phyloP scores from a whole-genome alignment of 1,140 invertebrate genomes.

The Pantala flavescens region DNA sequence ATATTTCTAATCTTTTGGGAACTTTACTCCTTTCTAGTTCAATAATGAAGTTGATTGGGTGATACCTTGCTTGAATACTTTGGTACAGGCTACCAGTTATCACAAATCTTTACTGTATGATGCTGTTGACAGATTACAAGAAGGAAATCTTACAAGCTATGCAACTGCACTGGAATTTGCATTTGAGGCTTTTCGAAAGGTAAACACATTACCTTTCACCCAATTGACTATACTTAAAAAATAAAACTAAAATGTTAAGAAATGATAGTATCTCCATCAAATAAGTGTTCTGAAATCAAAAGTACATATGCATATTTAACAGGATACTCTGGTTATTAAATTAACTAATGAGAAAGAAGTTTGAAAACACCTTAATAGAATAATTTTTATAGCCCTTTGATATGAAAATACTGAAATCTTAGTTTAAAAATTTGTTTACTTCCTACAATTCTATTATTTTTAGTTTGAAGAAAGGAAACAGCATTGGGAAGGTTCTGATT shows the following conservation, averaged over 20 bases:
- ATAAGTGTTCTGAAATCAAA: too few relatives aligned
- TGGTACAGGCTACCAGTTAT: conserved; percentile 41
- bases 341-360: too few relatives aligned
- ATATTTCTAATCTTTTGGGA: background rate
- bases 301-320: too few relatives aligned
- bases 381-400: too few relatives aligned
- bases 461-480: conserved; percentile 24
- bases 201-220: too few relatives aligned
- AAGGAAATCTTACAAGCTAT: conserved; percentile 43
- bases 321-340: too few relatives aligned
- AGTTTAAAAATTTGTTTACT: too few relatives aligned
- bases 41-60: conserved; percentile 33
- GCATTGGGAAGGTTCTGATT: conserved; percentile 32
- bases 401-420: too few relatives aligned
- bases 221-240: conserved; percentile 21
- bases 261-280: too few relatives aligned
- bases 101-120: conserved; percentile 36
- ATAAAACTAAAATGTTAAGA: too few relatives aligned
- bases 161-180: conserved; percentile 43
- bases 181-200: conserved; percentile 37
- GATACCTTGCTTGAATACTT: conserved; percentile 35
- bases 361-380: too few relatives aligned
- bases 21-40: conserved; percentile 26
- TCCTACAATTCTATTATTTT: too few relatives aligned
- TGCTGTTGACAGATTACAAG: conserved; percentile 34